Conservation (phyloP, 2,113 vertebrate species). For the Cinclus mexicanus region DNA sequence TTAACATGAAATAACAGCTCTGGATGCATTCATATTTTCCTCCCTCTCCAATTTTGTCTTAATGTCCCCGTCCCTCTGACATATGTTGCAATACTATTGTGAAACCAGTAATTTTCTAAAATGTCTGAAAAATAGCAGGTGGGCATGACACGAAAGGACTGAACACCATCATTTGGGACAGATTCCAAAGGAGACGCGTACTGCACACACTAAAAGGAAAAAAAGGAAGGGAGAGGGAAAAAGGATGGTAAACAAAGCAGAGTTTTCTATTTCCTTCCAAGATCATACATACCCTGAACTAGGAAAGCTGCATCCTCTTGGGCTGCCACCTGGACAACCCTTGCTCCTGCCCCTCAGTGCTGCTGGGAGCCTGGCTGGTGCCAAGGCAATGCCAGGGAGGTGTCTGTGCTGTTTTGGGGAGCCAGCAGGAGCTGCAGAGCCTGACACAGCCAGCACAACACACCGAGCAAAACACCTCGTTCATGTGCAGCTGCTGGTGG, state of each 20-base stretch:
- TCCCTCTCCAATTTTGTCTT: not conserved
- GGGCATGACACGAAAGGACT: not conserved
- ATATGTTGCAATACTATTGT: slow-evolving; percentile 10
- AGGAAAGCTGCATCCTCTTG: not conserved
- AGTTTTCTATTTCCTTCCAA: not conserved
- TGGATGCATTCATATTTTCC: not conserved
- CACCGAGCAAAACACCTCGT: rapidly evolving
- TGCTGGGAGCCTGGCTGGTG: not conserved
- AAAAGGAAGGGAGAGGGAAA: not conserved
- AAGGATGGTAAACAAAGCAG: not conserved
- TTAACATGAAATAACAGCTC: slow-evolving; percentile 56
- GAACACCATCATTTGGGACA: not conserved
- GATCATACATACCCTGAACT: not conserved
- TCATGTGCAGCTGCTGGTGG: rapidly evolving
- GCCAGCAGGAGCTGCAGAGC: not conserved
- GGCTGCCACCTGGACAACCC: not conserved
- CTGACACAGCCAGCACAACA: not conserved
- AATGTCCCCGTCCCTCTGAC: not conserved
- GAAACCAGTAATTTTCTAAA: slow-evolving; percentile 44
- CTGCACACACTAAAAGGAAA: not conserved
- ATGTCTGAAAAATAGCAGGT: slow-evolving; percentile 37
- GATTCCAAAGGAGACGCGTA: not conserved
- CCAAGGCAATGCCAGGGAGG: not conserved
- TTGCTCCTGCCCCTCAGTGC: not conserved
- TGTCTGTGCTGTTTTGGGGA: not conserved